Evolutionary conservation across 2,113 vertebrate species (phyloP).

Genomic region (Corydoras sp.): DNA sequence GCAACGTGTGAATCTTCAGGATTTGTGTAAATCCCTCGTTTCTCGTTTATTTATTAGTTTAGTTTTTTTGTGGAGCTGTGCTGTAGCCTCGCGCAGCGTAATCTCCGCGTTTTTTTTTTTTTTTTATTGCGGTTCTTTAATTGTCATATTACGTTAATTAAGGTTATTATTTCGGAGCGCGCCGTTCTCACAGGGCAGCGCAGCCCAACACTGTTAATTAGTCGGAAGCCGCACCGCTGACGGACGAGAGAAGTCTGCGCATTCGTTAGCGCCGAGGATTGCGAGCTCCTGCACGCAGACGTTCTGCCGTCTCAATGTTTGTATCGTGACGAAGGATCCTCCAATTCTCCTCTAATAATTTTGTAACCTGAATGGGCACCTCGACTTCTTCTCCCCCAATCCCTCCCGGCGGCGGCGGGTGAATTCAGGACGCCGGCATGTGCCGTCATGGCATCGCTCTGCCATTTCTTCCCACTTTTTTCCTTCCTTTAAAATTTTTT

Average conservation of each 20-base stretch:
- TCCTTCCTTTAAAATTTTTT: slow-evolving; percentile 52
- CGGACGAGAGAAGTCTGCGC: slow-evolving; percentile 38
- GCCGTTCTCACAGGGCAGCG: slow-evolving; percentile 25
- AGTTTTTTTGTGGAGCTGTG: slow-evolving; percentile 41
- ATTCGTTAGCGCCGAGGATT: slow-evolving; percentile 47
- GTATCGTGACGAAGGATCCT: background rate
- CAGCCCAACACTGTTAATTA: slow-evolving; percentile 60
- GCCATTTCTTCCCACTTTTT: slow-evolving; percentile 57
- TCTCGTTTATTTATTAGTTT: slow-evolving; percentile 30
- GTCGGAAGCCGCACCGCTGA: slow-evolving; percentile 38
- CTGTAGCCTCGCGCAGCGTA: slow-evolving; percentile 18
- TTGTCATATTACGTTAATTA: slow-evolving; percentile 48
- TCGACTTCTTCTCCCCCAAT: background rate
- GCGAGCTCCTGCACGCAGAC: too few species aligned
- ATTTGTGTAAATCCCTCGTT: too few species aligned
- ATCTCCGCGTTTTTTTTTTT: slow-evolving; percentile 28
- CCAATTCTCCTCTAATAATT: background rate
- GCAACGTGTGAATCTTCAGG: too few species aligned
- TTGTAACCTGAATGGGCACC: background rate
- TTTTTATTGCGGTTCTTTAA: slow-evolving; percentile 48
- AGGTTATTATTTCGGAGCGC: slow-evolving; percentile 64
- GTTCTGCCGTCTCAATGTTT: too few species aligned
- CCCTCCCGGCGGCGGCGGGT: background rate
- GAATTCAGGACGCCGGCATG: slow-evolving; percentile 29
- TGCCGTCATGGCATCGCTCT: slow-evolving; percentile 14